A percentile compares a stretch with the other conserved stretches of the same genome.
These are phyloP conservation scores for Drosophila ercepeae DNA, from an alignment of 1,140 invertebrate species.

Conservation along the genomic window DNA sequence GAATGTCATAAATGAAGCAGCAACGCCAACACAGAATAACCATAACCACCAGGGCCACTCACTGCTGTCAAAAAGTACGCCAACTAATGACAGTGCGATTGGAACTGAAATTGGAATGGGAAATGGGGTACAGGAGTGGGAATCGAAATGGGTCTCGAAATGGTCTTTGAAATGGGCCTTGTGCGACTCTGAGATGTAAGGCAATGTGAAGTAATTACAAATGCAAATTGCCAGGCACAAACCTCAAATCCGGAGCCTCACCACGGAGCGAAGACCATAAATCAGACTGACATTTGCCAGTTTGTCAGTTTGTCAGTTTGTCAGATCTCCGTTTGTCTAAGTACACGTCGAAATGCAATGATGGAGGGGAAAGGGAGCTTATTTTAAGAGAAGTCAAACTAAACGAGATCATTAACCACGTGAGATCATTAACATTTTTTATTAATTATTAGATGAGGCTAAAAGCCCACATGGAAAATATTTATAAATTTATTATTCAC, in stretches of 20 bases:
- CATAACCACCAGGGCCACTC: conserved; percentile 37
- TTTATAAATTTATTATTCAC: too few species aligned
- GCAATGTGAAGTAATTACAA: conserved; percentile 46
- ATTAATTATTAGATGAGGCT: not conserved
- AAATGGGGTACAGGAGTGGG: conserved; percentile 2
- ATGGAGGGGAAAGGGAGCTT: conserved; percentile 4
- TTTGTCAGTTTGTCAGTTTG: too few species aligned
- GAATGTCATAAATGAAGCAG: conserved; percentile 53
- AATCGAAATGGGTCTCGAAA: conserved; percentile 13
- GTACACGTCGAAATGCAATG: conserved; percentile 35
- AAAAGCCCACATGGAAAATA: not conserved
- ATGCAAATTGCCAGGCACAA: conserved; percentile 48
- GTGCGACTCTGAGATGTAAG: conserved; percentile 29
- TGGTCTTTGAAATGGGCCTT: conserved; percentile 9
- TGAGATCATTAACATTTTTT: conserved; percentile 17
- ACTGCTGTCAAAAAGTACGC: conserved; percentile 50
- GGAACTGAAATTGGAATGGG: conserved; percentile 11
- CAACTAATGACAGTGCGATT: conserved; percentile 54
- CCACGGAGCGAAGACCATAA: conserved; percentile 42
- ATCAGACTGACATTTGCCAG: conserved; percentile 31
- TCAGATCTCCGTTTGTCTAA: conserved; percentile 40
- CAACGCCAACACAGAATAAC: conserved; percentile 7
- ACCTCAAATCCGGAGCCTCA: conserved; percentile 29
- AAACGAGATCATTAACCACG: conserved; percentile 24
- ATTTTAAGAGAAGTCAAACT: conserved; percentile 9